Evolutionary conservation across 2,888 invertebrate genomes (phyloP), one percentile per base, ranked within the genome.

Genomic region (Coleophora deauratella): DNA sequence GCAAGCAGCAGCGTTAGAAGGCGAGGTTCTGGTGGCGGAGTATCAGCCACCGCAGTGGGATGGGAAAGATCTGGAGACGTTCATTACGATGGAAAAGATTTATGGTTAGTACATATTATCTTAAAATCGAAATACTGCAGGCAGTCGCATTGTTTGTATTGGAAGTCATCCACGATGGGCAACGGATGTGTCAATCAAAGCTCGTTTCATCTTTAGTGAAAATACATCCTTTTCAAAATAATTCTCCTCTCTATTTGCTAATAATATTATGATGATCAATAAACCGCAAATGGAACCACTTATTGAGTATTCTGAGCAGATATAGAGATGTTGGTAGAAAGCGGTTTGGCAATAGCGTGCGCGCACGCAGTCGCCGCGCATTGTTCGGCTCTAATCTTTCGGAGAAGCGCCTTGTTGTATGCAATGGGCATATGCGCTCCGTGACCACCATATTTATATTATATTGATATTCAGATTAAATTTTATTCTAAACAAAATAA

Each of bases 11-110:
- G 79, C 87, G 2, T 66, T 90, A 33, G 89, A 89, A 62, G 90
- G 90, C 8, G 90, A 90, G 65, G 87, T 90, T n/a, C 65, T 90
- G 33, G 85, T 90, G 15, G 86, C 89, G 42, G 89, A 90, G 59
- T 87, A 87, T 50, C 82, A 87, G 45, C 88, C 87, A 0, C 72
- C 80, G 7, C 80, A 75, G 45, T 88, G 86, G 80, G 87, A 89
- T 54, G 86, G 87, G 38, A 80, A 81, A 37, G 88, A 86, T 59
- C 55, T 86, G 49, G 78, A 84, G 43, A 70, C 72, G 4, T 86
- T 86, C 45, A 72, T 86, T 27, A 72, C 78, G 27, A 84, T 82
- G 80, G 86, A 86, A 60, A 85, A 79, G 62, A 79, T 82, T 52
- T 86, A 85, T 53, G 85, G 86, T 85, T 42, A 67, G 70, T 31